Evolutionary conservation across 2,113 vertebrate species (phyloP).

Genomic region (Gallinago jamesoni): DNA sequence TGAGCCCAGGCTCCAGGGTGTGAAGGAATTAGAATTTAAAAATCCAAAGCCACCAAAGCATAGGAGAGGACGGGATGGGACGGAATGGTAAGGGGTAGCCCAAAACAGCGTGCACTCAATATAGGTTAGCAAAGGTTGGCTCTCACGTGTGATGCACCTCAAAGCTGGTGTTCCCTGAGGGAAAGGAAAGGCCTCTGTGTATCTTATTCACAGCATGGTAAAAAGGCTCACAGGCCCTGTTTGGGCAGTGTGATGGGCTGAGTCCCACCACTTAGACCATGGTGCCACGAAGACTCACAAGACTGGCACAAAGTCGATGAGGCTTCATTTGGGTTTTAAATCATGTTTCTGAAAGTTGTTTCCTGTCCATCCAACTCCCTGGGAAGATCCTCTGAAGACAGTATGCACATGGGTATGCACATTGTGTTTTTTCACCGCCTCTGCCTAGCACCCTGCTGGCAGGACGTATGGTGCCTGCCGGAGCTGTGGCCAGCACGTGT

Average conservation of each 20-base stretch:
- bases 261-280: background rate
- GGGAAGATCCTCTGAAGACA: background rate
- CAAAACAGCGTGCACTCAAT: background rate
- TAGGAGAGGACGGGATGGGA: background rate
- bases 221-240: background rate
- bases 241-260: background rate
- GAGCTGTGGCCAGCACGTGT: fast-evolving
- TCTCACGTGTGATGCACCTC: background rate
- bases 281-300: background rate
- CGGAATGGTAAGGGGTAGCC: background rate
- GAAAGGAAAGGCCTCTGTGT: background rate
- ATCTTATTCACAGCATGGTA: background rate
- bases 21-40: background rate
- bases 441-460: background rate
- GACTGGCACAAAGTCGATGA: background rate
- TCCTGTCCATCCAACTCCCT: background rate
- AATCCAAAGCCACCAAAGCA: background rate
- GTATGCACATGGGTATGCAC: fast-evolving
- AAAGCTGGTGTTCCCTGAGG: background rate
- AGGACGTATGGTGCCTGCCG: fast-evolving
- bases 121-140: background rate
- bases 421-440: fast-evolving
- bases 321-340: background rate
- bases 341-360: background rate
- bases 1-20: background rate